Evolutionary conservation across 2,888 invertebrate genomes (phyloP), one percentile per base, ranked within the genome.

Genomic region (Eurytoma californica): DNA sequence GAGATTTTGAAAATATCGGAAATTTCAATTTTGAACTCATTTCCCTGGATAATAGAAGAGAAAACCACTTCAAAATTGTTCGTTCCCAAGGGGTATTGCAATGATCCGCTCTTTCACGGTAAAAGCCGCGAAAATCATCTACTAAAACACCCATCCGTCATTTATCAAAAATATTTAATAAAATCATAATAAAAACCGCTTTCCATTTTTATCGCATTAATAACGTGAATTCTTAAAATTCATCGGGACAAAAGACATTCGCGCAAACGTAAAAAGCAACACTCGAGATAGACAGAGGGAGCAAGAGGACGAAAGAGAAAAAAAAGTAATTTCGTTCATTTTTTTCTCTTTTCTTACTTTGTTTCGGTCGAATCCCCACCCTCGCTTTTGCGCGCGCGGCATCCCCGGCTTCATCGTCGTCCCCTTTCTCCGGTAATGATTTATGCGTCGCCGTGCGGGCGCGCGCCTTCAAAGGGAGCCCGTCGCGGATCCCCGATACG

Each of bases 341-440:
- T 39, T 28, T 61, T 18, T 9, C 28, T 51, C 7, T n/a, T 7
- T 60, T 61, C 5, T 70, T 30, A 3, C 9, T 55, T 13, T 39
- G 9, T 39, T 39, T 39, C 2, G 18, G 53, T 72, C 39, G 30
- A 51, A 53, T 30, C 53, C 18, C 18, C 30, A 18, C 39, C 7
- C 30, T 30, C 30, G 3, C 30, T 30, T 0, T 30, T 7, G 30
- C 30, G 3, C 30, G 30, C 30, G 30, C 30, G 30, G 30, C 5
- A 30, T 72, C 51, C 53, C 30, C 55, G 20, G 63, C 63, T 30
- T 72, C 63, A 18, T n/a, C n/a, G 5, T 20, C 16, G 16, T 20
- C 24, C 13, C 39, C 39, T 65, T 47, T 55, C 30, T 24, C 9
- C 53, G 12, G 24, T 72, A 65, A 72, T 65, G 55, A 72, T 72